Base-by-base conservation (phyloP, 2,888 invertebrate species). In the Pseudococcus longispinus region DNA sequence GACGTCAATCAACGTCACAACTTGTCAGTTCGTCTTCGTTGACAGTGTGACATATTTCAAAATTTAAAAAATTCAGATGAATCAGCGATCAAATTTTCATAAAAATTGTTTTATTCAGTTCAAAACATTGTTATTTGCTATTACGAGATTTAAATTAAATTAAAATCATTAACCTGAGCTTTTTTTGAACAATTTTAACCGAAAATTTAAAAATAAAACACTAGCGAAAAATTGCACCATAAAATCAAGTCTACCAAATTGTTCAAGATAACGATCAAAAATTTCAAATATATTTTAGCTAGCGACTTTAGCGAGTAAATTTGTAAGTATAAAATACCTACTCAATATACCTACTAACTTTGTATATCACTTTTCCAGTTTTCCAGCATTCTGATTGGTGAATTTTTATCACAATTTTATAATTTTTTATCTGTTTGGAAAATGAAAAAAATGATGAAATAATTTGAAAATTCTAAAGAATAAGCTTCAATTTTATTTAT, bases 381-480 rank as follows among this genome's bases (percentile, higher is more conserved):
- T 70, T 29, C 74, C n/a, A 26, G 15, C 37, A 20, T 42, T 80
- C 26, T 20, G 77, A 80, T 80, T 80, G 77, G 77, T 32, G 2
- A 11, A 37, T 74, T 42, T n/a, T 42, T 77, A 77, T 77, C 77
- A 77, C 1, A 32, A 32, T 32, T 32, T 32, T 77, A 13, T 11
- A 23, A 20, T 70, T 32, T 74, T 42, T 37, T 80, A 11, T 80
- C 20, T 23, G 18, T 37, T 18, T n/a, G n/a, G 26, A 13, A 65
- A 65, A 70, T 29, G 15, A 29, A 15, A 70, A 29, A 70, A 70
- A 80, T 80, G 42, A 80, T 80, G 77, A 42, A 80, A 42, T 80
- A 37, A 18, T 42, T 32, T 74, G 32, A 15, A 42, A 70, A 70
- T 29, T 80, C 9, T 29, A 20, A 80, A 20, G 15, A 20, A 42